phyloP scores from a whole-genome alignment of 2,888 invertebrate genomes.

The Tortrix viridana region DNA sequence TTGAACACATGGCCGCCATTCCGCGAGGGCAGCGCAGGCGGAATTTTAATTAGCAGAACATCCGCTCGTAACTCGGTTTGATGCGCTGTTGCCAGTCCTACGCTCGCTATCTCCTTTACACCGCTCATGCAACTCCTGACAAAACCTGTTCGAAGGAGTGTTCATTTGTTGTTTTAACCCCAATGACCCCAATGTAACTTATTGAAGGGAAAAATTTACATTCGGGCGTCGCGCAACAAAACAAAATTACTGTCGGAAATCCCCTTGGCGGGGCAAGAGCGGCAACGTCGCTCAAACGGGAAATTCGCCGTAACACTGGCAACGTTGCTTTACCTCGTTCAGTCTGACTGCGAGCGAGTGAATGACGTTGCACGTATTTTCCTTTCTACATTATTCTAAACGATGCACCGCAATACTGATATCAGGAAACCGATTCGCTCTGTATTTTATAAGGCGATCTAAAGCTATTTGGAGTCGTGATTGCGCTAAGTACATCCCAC shows the following conservation, averaged over 20 bases:
- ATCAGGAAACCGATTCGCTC: constrained; percentile 70
- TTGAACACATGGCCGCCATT: constrained; percentile 83
- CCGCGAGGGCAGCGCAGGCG: constrained; percentile 84
- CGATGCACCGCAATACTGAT: constrained; percentile 82
- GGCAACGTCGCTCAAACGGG: constrained; percentile 77
- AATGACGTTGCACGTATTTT: constrained; percentile 80
- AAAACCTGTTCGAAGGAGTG: constrained; percentile 46
- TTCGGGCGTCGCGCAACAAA: constrained; percentile 45
- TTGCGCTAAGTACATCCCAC: constrained; percentile 70
- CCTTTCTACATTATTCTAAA: constrained; percentile 78
- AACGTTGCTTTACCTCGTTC: constrained; percentile 77
- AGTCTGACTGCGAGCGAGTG: constrained; percentile 63
- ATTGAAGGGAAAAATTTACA: constrained; percentile 56
- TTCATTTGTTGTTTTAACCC: constrained; percentile 37
- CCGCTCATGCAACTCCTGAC: constrained; percentile 54
- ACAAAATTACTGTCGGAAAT: constrained; percentile 69
- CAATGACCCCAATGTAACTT: constrained; percentile 54
- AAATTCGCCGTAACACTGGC: constrained; percentile 75
- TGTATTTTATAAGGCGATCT: constrained; percentile 69
- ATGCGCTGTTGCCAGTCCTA: constrained; percentile 78
- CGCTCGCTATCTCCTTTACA: constrained; percentile 64
- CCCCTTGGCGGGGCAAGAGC: constrained; percentile 60
- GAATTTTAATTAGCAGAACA: constrained; percentile 85
- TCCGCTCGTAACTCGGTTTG: constrained; percentile 79
- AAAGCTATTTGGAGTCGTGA: constrained; percentile 63